Conservation (phyloP, 53 echinoderm and acorn worm species). For the Temnopleurus reevesii region DNA sequence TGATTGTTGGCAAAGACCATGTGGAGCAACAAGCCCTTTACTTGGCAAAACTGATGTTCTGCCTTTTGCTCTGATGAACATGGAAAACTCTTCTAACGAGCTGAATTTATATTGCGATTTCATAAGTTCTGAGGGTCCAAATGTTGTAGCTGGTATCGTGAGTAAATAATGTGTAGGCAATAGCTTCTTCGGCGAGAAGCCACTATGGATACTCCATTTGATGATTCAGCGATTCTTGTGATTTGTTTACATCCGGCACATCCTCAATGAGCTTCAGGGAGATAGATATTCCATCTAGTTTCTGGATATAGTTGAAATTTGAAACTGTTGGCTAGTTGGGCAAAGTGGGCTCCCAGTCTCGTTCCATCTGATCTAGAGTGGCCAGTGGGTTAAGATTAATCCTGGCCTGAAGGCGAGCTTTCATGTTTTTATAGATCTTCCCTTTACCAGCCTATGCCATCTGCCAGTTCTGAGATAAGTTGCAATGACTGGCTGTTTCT, state of each 20-base stretch:
- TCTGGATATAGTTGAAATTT: background rate
- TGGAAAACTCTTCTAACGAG: constrained; percentile 6
- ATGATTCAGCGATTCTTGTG: constrained; percentile 10
- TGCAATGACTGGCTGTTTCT: too few relatives aligned
- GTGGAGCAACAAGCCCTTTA: constrained; percentile 51
- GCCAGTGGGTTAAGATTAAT: background rate
- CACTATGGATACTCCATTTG: constrained; percentile 54
- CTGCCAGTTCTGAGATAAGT: too few relatives aligned
- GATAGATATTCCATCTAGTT: background rate
- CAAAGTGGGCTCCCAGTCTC: background rate
- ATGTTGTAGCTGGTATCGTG: constrained; percentile 62
- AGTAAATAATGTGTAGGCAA: constrained; percentile 45
- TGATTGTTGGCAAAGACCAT: constrained; percentile 45
- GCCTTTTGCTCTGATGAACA: constrained; percentile 46
- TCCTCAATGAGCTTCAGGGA: constrained; percentile 36
- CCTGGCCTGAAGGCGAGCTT: background rate
- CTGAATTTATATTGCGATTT: background rate
- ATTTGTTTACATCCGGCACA: constrained; percentile 55
- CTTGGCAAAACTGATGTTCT: constrained; percentile 52
- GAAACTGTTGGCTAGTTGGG: background rate
- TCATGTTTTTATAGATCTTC: background rate
- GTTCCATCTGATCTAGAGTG: background rate
- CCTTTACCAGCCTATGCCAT: background rate
- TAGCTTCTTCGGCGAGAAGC: constrained; percentile 30
- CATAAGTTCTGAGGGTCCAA: constrained; percentile 47